Evolutionary conservation across 2,113 vertebrate genomes (phyloP).

Genomic region (Taxidea taxus): DNA sequence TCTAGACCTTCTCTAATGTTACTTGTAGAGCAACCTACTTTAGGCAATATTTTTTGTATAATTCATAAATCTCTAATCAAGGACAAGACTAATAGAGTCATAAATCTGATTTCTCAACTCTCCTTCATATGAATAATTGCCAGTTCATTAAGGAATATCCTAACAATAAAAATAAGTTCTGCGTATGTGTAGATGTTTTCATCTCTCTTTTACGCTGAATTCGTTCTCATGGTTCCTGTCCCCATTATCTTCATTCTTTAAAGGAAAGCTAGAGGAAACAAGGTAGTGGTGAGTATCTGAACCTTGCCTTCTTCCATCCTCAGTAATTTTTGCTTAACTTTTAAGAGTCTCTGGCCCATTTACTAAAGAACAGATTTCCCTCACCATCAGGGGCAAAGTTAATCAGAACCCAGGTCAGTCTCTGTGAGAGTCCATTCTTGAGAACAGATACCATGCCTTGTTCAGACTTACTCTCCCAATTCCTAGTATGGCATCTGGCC

Average conservation of each 20-base stretch:
- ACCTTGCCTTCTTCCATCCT: not conserved
- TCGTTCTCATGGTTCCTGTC: not conserved
- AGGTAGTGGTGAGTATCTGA: not conserved
- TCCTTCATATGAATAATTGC: conserved; percentile 1
- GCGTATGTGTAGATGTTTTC: not conserved
- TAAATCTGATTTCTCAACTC: not conserved
- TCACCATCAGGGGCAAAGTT: not conserved
- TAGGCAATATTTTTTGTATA: not conserved
- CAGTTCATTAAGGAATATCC: not conserved
- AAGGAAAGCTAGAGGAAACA: not conserved
- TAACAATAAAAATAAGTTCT: conserved; percentile 61
- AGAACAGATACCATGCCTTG: not conserved
- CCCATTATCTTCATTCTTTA: not conserved
- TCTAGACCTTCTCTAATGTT: not conserved
- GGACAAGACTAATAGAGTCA: not conserved
- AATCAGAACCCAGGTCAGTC: not conserved
- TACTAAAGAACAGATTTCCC: not conserved
- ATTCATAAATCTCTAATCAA: not conserved
- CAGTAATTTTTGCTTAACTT: not conserved
- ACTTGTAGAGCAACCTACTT: not conserved
- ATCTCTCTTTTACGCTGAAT: not conserved
- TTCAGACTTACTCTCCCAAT: not conserved
- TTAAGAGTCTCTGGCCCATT: not conserved
- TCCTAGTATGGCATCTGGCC: not conserved
- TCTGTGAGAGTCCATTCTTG: not conserved